Evolutionary conservation across 2,797 vertebrate genomes (phyloP), one percentile per base, ranked within the genome.

Genomic region (Sebastes cheni): DNA sequence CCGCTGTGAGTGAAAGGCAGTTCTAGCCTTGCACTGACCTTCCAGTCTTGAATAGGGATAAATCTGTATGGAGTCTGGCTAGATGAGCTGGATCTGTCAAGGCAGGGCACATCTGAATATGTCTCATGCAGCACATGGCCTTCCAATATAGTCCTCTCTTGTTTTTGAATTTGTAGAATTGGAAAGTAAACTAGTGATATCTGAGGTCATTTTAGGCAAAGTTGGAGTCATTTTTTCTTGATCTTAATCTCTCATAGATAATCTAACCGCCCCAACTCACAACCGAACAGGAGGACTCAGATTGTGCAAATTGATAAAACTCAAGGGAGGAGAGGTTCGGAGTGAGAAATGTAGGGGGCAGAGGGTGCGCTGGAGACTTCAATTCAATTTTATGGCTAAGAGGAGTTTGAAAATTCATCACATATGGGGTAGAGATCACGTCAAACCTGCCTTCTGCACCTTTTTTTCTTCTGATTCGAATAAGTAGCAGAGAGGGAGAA

Each of bases 301-400:
- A 94, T 94, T 88, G 86, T 89, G 86, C 76, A 87, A 90, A 90
- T 77, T 77, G 91, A 95, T 94, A 93, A 93, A 90, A 91, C 88
- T 87, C 82, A 79, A 72, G 83, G 84, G 84, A 87, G 79, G 72
- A 90, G 85, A 86, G 77, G 74, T 83, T 75, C 32, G 16, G 67
- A 83, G 88, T 82, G 82, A 90, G 80, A 83, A 87, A 92, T 87
- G 85, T 67, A 84, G 79, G 86, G 87, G 89, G 89, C 82, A 92
- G 84, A 77, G 72, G 86, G 86, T 88, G 80, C 77, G 69, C 80
- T 83, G 84, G 77, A 90, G 86, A 86, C 81, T 83, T 91, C 89
- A 93, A 93, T 94, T 95, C 89, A 93, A 94, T 95, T 95, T 95
- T 95, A 94, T 92, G 91, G 90, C 90, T 86, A 92, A 93, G 90